Percentiles rank a stretch among this genome's conserved stretches.
Evolutionary conservation across 1,140 invertebrate species (phyloP).

Genomic region (Pogonomyrmex barbatus): DNA sequence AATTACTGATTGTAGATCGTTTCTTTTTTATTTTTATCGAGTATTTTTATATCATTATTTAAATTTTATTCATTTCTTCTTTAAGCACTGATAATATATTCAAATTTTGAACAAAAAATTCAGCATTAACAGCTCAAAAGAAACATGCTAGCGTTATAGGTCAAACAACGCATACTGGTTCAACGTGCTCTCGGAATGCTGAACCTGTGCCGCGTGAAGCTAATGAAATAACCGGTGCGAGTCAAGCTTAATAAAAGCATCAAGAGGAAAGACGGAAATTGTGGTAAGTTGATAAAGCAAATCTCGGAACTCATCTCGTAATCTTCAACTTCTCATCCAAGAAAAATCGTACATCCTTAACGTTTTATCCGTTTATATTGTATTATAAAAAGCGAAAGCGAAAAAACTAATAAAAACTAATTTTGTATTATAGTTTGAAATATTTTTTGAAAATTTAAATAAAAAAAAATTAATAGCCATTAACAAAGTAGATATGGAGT

Average conservation of each 20-base stretch:
- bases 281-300: conserved; percentile 27
- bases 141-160: background rate
- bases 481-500: background rate
- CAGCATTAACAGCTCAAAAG: background rate
- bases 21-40: background rate
- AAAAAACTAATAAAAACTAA: background rate
- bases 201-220: conserved; percentile 37
- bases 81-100: background rate
- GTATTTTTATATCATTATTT: background rate
- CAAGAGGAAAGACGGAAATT: conserved; percentile 27
- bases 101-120: conserved; percentile 10
- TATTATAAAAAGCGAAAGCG: background rate
- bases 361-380: background rate
- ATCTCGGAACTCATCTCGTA: background rate
- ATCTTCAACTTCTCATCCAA: background rate
- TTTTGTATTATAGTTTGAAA: background rate
- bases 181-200: conserved; percentile 82
- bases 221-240: conserved; percentile 75
- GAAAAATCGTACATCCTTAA: background rate
- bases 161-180: conserved; percentile 69
- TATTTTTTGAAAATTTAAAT: conserved; percentile 9
- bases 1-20: too few species aligned
- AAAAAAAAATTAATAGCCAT: background rate
- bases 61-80: background rate
- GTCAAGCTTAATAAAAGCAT: conserved; percentile 31